Conservation (phyloP, 2,888 invertebrate genomes). For the Callimorpha dominula region DNA sequence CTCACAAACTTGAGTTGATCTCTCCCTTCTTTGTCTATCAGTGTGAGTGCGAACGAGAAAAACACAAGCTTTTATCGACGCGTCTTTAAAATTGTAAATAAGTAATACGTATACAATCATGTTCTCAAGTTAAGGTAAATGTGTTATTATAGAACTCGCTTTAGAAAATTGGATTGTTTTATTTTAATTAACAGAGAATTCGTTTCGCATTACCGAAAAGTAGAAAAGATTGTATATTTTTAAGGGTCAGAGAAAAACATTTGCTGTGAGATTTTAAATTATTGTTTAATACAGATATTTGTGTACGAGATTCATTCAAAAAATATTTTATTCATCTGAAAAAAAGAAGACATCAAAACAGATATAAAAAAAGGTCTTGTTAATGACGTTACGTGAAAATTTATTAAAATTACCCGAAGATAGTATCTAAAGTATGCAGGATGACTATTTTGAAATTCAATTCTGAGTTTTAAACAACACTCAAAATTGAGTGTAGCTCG, state of each 20-base stretch:
- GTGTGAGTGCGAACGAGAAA: conserved; percentile 7
- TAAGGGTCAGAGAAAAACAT: background rate
- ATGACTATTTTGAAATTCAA: background rate
- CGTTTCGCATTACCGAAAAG: background rate
- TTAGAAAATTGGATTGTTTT: conserved; percentile 17
- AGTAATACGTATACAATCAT: conserved; percentile 12
- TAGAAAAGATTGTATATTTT: conserved; percentile 5
- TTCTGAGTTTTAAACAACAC: background rate
- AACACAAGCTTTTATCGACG: background rate
- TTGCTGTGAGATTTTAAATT: background rate
- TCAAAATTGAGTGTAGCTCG: background rate
- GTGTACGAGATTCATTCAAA: background rate
- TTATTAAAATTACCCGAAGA: too few relatives aligned
- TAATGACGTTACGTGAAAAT: too few relatives aligned
- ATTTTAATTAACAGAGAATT: conserved; percentile 17
- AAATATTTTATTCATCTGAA: background rate
- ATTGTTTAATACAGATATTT: background rate
- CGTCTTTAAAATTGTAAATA: conserved; percentile 15
- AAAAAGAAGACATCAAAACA: background rate
- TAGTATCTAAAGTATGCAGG: too few relatives aligned
- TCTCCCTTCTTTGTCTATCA: conserved; percentile 6
- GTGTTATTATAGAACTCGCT: conserved; percentile 10
- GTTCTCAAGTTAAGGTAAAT: conserved; percentile 20
- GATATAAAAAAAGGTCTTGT: too few relatives aligned
- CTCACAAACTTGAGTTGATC: background rate